These are phyloP conservation scores for Trematomus bernacchii DNA, from an alignment of 2,797 vertebrate species.

Conservation along the genomic window DNA sequence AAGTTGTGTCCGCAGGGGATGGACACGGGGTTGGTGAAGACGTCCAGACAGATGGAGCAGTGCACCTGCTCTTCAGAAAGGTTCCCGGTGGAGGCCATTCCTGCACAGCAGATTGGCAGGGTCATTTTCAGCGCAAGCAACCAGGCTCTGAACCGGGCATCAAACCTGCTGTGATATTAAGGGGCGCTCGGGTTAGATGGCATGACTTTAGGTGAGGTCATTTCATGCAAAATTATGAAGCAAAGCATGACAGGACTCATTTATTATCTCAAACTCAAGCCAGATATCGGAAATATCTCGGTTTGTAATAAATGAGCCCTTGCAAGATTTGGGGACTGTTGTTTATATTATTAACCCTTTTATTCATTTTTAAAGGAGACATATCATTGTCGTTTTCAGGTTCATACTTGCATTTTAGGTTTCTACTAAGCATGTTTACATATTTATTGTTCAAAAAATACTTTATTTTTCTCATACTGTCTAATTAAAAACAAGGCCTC, in stretches of 20 bases:
- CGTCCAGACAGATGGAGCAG: constrained; percentile 89
- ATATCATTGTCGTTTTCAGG: not conserved
- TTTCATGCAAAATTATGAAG: constrained; percentile 45
- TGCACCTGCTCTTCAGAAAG: constrained; percentile 88
- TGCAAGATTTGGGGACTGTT: constrained; percentile 15
- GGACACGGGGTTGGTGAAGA: constrained; percentile 87
- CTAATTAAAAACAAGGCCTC: no score
- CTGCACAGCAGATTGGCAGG: constrained; percentile 80
- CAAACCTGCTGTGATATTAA: constrained; percentile 80
- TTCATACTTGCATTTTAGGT: no score
- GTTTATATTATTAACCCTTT: not conserved
- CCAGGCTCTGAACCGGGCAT: constrained; percentile 64
- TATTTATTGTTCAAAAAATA: no score
- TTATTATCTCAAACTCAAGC: not conserved
- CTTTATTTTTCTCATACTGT: no score
- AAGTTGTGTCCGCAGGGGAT: constrained; percentile 90
- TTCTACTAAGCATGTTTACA: no score
- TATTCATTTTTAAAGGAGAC: no score
- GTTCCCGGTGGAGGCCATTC: constrained; percentile 84
- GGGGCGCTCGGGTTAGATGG: constrained; percentile 60
- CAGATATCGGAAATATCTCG: not conserved
- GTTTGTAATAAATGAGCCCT: constrained; percentile 36
- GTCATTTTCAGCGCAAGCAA: constrained; percentile 76
- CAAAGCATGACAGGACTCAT: constrained; percentile 46
- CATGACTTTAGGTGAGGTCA: constrained; percentile 8